A percentile compares a stretch with the other conserved stretches of the same genome.
Evolutionary conservation across 2,888 invertebrate species (phyloP).

Genomic region (Drosophila birchii): DNA sequence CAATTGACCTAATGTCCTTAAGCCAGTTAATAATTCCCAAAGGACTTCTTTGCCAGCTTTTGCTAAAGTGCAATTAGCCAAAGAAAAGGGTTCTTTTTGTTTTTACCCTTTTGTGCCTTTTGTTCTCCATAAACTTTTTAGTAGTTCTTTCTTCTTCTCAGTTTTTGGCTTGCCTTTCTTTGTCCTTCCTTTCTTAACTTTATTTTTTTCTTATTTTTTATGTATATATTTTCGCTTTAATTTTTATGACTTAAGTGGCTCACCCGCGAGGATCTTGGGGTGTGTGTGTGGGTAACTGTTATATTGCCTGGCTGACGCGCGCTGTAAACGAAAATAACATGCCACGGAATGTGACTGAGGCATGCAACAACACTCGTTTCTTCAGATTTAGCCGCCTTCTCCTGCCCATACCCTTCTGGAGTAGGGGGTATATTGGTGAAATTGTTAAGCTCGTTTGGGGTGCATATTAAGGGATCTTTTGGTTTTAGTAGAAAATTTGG

Average conservation of each 20-base stretch:
- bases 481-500: background rate
- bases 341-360: constrained; percentile 75
- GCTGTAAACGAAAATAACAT: constrained; percentile 70
- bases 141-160: constrained; percentile 12
- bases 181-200: constrained; percentile 8
- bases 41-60: constrained; percentile 3
- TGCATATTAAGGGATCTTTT: background rate
- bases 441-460: background rate
- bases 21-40: background rate
- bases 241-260: constrained; percentile 76
- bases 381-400: constrained; percentile 60
- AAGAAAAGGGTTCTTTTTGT: background rate
- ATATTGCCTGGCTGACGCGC: constrained; percentile 74
- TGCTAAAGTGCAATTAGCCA: constrained; percentile 1
- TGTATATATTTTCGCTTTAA: constrained; percentile 52
- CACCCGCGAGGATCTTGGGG: constrained; percentile 14
- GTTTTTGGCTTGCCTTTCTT: constrained; percentile 10
- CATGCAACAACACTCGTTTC: constrained; percentile 54
- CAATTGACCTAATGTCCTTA: background rate
- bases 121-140: constrained; percentile 18
- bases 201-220: constrained; percentile 24
- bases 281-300: constrained; percentile 62
- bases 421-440: background rate
- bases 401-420: constrained; percentile 3
- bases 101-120: background rate